These are phyloP conservation scores for Chionomys nivalis DNA, from an alignment of 2,113 vertebrate species.

Conservation along the genomic window DNA sequence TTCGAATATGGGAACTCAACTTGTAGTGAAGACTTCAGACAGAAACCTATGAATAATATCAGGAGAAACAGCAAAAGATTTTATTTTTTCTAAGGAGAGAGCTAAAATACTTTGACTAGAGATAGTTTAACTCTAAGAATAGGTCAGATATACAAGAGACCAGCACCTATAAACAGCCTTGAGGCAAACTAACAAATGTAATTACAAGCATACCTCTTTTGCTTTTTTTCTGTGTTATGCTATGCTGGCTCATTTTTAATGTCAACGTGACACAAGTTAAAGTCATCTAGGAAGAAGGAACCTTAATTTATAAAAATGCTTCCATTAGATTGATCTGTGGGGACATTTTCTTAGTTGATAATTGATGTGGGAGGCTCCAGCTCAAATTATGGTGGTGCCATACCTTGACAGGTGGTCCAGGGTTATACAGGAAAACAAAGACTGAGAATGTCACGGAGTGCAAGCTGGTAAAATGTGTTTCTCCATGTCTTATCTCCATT, in stretches of 20 bases:
- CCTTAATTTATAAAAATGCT: not conserved
- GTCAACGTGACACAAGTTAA: not conserved
- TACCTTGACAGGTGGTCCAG: not conserved
- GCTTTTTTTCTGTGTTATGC: not conserved
- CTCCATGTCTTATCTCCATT: not conserved
- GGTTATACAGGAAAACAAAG: not conserved
- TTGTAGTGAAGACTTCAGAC: not conserved
- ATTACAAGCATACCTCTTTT: not conserved
- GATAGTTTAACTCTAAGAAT: not conserved
- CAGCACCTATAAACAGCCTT: not conserved
- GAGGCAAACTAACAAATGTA: not conserved
- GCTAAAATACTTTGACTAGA: not conserved
- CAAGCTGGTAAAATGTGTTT: not conserved
- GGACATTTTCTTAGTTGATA: not conserved
- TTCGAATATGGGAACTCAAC: not conserved
- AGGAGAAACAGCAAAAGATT: not conserved
- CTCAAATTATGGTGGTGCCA: not conserved
- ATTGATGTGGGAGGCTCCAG: not conserved
- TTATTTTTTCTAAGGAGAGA: slow-evolving; percentile 1
- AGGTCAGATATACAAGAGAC: not conserved
- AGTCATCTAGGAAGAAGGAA: not conserved
- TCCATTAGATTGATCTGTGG: not conserved
- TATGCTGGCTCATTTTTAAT: not conserved
- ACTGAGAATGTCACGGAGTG: not conserved
- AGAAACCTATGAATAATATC: not conserved